A percentile compares a stretch with the other conserved stretches of the same genome.
These are phyloP conservation scores for Hydraecia micacea DNA, from an alignment of 2,888 invertebrate species.

Conservation along the genomic window DNA sequence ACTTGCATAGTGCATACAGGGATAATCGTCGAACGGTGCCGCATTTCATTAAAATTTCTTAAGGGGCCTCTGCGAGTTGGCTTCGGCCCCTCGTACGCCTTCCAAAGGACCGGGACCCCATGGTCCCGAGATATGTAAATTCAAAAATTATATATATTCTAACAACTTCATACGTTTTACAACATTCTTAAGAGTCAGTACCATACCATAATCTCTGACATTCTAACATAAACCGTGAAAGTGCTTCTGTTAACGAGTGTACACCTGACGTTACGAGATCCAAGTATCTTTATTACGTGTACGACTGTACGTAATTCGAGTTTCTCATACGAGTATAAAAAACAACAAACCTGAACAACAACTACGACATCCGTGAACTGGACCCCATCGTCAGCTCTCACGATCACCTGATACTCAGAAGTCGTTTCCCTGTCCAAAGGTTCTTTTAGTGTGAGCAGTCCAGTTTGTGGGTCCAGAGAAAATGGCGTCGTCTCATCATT, in stretches of 20 bases:
- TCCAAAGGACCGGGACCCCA: too few relatives aligned
- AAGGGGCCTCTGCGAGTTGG: too few relatives aligned
- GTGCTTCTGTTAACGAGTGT: conserved; percentile 52
- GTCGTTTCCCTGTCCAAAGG: conserved; percentile 96
- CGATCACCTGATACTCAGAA: conserved; percentile 94
- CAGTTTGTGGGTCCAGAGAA: conserved; percentile 92
- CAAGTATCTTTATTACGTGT: conserved; percentile 64
- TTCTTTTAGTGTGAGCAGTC: conserved; percentile 93
- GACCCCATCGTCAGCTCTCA: conserved; percentile 97
- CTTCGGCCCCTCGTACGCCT: too few relatives aligned
- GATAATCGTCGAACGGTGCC: too few relatives aligned
- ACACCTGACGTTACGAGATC: conserved; percentile 57
- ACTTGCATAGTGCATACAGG: too few relatives aligned
- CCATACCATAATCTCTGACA: conserved; percentile 7
- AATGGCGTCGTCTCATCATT: conserved; percentile 93
- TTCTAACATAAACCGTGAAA: conserved; percentile 30
- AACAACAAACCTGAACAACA: conserved; percentile 93
- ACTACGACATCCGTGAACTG: conserved; percentile 95
- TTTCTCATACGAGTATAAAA: conserved; percentile 59
- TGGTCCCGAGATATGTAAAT: too few relatives aligned
- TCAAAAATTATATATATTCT: background rate
- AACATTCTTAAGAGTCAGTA: conserved; percentile 15
- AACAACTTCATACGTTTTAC: conserved; percentile 9
- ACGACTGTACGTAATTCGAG: conserved; percentile 55
- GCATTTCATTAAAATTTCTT: too few relatives aligned